Percentiles rank a stretch among this genome's conserved stretches.
phyloP scores from a whole-genome alignment of 2,888 invertebrate species.

The Hipparchia sbordonii region DNA sequence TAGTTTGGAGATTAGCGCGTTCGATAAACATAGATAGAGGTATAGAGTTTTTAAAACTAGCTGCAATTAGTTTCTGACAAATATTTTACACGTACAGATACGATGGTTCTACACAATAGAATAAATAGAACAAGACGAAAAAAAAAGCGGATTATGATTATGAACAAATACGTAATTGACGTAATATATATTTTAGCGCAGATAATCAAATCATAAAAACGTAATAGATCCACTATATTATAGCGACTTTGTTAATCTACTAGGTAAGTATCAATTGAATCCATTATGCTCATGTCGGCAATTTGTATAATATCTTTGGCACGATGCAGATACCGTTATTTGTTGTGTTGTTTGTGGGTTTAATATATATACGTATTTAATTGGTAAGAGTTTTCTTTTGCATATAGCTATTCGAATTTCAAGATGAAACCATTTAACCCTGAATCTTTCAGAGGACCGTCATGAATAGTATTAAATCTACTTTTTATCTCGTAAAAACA shows the following conservation, averaged over 20 bases:
- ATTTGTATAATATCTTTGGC: slow-evolving; percentile 50
- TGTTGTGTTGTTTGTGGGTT: slow-evolving; percentile 11
- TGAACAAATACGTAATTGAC: slow-evolving; percentile 70
- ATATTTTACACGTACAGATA: too few species aligned
- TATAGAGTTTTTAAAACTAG: too few species aligned
- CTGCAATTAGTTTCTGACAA: too few species aligned
- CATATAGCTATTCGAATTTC: slow-evolving; percentile 31
- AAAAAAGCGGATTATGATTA: slow-evolving; percentile 48
- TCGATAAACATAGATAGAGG: too few species aligned
- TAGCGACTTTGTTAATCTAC: slow-evolving; percentile 36
- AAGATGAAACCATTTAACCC: too few species aligned
- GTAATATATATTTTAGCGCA: slow-evolving; percentile 62
- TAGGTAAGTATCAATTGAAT: slow-evolving; percentile 41
- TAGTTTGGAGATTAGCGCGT: too few species aligned
- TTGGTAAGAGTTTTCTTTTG: slow-evolving; percentile 18
- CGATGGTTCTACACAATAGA: too few species aligned
- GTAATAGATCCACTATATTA: slow-evolving; percentile 33
- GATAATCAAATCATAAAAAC: slow-evolving; percentile 51
- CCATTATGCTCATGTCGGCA: slow-evolving; percentile 42
- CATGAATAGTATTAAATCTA: slow-evolving; percentile 10
- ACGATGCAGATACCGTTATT: slow-evolving; percentile 14
- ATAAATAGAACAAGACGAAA: too few species aligned
- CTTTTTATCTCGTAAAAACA: too few species aligned
- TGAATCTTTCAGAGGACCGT: background rate
- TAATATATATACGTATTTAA: slow-evolving; percentile 4